phyloP scores from a whole-genome alignment of 2,888 invertebrate genomes.

The Agrochola lychnidis region DNA sequence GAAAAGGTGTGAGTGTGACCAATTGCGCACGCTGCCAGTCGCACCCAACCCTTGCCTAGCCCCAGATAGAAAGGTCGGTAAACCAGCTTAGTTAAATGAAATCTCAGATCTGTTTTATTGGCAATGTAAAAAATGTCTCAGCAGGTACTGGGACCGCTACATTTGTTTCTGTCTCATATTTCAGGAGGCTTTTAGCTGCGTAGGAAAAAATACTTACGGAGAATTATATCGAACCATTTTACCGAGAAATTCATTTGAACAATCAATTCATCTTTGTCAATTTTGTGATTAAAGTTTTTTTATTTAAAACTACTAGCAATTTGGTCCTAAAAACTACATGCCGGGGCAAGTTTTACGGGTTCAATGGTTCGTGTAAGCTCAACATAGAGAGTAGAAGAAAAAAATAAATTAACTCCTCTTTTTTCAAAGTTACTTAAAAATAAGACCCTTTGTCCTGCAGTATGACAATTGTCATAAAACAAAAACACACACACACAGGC shows the following conservation, averaged over 20 bases:
- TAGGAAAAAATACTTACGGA: conserved; percentile 4
- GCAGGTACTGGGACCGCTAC: conserved; percentile 36
- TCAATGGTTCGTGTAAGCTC: not conserved
- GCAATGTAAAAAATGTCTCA: conserved; percentile 53
- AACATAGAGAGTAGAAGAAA: not conserved
- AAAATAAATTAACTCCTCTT: not conserved
- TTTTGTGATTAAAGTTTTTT: not conserved
- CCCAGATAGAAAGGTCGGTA: conserved; percentile 56
- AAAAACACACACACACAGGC: too few relatives aligned
- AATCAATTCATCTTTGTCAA: not conserved
- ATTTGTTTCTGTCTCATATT: conserved; percentile 53
- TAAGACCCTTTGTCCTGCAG: not conserved
- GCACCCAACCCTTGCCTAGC: conserved; percentile 20
- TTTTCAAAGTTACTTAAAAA: not conserved
- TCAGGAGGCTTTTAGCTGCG: conserved; percentile 32
- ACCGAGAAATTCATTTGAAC: not conserved
- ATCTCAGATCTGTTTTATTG: conserved; percentile 67
- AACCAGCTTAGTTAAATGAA: conserved; percentile 68
- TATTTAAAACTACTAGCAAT: not conserved
- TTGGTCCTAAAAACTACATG: not conserved
- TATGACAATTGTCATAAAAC: not conserved
- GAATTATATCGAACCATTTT: conserved; percentile 12
- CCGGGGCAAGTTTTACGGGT: too few relatives aligned
- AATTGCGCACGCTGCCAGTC: conserved; percentile 24
- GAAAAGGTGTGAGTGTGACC: not conserved